Base-by-base conservation (phyloP, 1,140 invertebrate genomes). In the Zaprionus davidi region DNA sequence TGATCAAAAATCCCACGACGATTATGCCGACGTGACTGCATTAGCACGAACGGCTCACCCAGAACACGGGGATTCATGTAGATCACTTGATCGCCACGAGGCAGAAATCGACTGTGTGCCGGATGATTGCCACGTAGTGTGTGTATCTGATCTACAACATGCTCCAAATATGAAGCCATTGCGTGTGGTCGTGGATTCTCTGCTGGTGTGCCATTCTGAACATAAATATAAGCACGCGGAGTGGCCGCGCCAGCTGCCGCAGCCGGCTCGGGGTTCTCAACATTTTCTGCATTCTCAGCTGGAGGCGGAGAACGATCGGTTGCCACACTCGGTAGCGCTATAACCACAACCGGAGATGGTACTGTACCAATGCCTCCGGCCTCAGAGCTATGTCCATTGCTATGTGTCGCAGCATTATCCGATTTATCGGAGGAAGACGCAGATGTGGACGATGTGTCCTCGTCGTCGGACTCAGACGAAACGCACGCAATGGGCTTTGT, bases 21-120 rank as follows among this genome's bases (percentile, higher is more conserved):
- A 67, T 76, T 1, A 46, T 72, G 64, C 11, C 85, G 85, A 0
- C 75, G 83, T 7, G 73, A 60, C 9, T 79, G 66, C 75, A 79
- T 76, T 6, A 81, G 65, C 7, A 74, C 24, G 57, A 74, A 13
- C n/a, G 59, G 81, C 38, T 72, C 72, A 31, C 46, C 63, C 26
- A 81, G 62, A 20, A 68, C 69, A 20, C 76, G 77, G 4, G 85
- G 70, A 71, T 92, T 79, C 62, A 82, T 81, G 24, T 79, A 92
- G 60, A 92, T 90, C 11, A 92, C 75, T 41, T 92, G 87, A 49
- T 92, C 90, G 36, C 76, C 84, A 2, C 87, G 79, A 38, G 86
- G 90, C 44, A 92, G 28, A 57, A 92, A 92, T 4, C 84, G 79
- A 59, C 87, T 91, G 56, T 70, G 65, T 4, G 87, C 72, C 11